These are phyloP conservation scores for Eurytoma adleriae DNA, from an alignment of 2,888 invertebrate genomes.

Conservation along the genomic window DNA sequence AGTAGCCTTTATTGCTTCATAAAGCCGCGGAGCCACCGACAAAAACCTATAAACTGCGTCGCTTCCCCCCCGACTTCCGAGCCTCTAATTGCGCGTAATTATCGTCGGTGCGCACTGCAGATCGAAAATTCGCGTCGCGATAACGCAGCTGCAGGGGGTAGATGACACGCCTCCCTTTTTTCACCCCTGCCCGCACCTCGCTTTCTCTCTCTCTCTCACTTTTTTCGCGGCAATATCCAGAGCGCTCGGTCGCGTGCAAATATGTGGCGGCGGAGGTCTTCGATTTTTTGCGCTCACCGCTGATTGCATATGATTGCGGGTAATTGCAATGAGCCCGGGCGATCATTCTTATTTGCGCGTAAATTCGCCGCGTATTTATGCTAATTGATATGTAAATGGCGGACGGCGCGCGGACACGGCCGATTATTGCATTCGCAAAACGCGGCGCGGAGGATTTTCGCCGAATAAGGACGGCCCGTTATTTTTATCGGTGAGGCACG, in stretches of 20 bases:
- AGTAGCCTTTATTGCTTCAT: constrained; percentile 50
- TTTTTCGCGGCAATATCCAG: neutral
- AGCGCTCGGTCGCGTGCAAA: constrained; percentile 26
- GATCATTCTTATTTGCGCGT: neutral
- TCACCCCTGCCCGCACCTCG: neutral
- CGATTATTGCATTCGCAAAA: too few species aligned
- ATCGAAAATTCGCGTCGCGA: constrained; percentile 34
- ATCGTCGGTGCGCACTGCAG: constrained; percentile 12
- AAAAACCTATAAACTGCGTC: constrained; percentile 37
- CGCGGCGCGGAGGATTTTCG: too few species aligned
- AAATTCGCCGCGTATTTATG: constrained; percentile 3
- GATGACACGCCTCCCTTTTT: neutral
- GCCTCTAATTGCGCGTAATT: constrained; percentile 49
- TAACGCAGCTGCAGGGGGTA: neutral
- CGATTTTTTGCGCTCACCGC: neutral
- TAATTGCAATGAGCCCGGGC: neutral
- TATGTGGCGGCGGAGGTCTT: constrained; percentile 14
- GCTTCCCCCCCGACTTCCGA: constrained; percentile 17
- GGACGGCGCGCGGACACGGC: neutral
- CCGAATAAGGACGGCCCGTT: too few species aligned
- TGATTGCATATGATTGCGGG: constrained; percentile 19
- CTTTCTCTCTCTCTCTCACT: neutral
- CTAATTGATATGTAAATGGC: constrained; percentile 15
- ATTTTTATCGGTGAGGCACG: too few species aligned
- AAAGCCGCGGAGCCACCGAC: constrained; percentile 28